A percentile compares a stretch with the other conserved stretches of the same genome.
phyloP scores from a whole-genome alignment of 2,888 invertebrate species.

The Lasioglossum calceatum region DNA sequence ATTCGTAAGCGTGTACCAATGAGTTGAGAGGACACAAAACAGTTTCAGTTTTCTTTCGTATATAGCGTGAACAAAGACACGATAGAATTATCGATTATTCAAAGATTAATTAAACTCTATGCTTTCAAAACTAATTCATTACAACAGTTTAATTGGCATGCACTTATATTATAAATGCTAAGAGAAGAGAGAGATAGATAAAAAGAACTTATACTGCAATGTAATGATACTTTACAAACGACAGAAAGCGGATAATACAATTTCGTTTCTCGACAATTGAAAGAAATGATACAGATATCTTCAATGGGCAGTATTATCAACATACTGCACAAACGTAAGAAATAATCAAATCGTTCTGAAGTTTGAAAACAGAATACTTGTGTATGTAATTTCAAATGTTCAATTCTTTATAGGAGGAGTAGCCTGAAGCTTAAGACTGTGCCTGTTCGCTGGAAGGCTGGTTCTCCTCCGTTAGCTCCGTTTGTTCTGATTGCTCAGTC shows the following conservation, averaged over 20 bases:
- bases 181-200: constrained; percentile 19
- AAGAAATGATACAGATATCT: constrained; percentile 44
- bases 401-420: constrained; percentile 78
- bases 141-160: constrained; percentile 42
- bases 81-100: constrained; percentile 35
- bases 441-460: constrained; percentile 84
- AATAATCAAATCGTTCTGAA: constrained; percentile 71
- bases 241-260: constrained; percentile 40
- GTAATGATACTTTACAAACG: constrained; percentile 55
- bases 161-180: constrained; percentile 63
- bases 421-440: constrained; percentile 84
- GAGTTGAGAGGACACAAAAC: constrained; percentile 31
- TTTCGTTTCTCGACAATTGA: constrained; percentile 35
- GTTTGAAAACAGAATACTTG: constrained; percentile 74
- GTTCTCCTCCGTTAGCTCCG: constrained; percentile 81
- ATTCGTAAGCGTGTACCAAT: constrained; percentile 36
- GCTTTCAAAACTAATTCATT: constrained; percentile 41
- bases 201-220: constrained; percentile 48
- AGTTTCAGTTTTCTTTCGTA: constrained; percentile 25
- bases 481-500: constrained; percentile 81
- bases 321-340: constrained; percentile 41
- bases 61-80: constrained; percentile 36
- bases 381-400: constrained; percentile 68
- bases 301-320: constrained; percentile 27
- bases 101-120: constrained; percentile 51